phyloP scores from a whole-genome alignment of 2,113 vertebrate species.

The Loxodonta africana region DNA sequence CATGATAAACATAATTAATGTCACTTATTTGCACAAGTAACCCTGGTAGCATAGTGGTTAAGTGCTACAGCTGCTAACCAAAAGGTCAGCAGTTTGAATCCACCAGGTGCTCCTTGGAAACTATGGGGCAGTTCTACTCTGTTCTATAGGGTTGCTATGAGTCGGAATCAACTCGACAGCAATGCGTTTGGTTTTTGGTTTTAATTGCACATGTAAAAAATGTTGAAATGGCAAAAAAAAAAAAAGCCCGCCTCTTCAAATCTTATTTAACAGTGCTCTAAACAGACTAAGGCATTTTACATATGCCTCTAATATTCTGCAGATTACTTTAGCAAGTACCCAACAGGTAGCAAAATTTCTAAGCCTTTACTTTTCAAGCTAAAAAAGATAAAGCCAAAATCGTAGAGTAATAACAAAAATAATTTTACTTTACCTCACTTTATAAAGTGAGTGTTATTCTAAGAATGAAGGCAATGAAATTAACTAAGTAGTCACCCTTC shows the following conservation, averaged over 20 bases:
- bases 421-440: slow-evolving; percentile 7
- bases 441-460: background rate
- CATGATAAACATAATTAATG: background rate
- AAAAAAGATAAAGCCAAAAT: slow-evolving; percentile 52
- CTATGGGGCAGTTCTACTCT: too few relatives aligned
- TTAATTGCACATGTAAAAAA: too few relatives aligned
- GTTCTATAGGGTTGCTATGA: too few relatives aligned
- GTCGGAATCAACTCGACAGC: too few relatives aligned
- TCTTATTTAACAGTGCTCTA: background rate
- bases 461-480: slow-evolving; percentile 35
- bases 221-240: too few relatives aligned
- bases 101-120: too few relatives aligned
- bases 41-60: too few relatives aligned
- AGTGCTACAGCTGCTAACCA: too few relatives aligned
- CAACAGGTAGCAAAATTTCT: slow-evolving; percentile 30
- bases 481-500: background rate
- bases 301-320: background rate
- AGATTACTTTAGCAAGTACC: background rate
- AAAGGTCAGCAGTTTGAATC: too few relatives aligned
- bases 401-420: background rate
- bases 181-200: too few relatives aligned
- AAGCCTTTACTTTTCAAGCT: background rate
- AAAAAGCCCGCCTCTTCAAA: background rate
- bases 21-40: too few relatives aligned
- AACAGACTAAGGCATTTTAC: background rate